These are phyloP conservation scores for Dicentrarchus labrax DNA, from an alignment of 2,113 vertebrate genomes.

Conservation along the genomic window DNA sequence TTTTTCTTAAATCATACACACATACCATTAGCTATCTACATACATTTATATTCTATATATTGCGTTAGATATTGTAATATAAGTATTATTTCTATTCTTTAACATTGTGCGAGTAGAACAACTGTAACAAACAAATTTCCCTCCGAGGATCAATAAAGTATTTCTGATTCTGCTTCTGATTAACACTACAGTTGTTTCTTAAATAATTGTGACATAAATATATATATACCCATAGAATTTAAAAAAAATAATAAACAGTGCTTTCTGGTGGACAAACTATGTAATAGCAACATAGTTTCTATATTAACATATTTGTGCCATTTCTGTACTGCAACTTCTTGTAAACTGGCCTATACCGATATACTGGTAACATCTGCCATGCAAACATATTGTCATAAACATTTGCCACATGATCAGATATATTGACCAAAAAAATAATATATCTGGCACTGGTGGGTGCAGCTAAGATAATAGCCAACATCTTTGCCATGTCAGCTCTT, in stretches of 20 bases:
- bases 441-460: background rate
- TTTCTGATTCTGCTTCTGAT: background rate
- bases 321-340: background rate
- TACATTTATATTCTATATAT: no score
- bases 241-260: background rate
- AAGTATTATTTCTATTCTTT: no score
- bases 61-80: no score
- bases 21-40: background rate
- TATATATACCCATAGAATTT: background rate
- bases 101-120: no score
- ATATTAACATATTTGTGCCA: background rate
- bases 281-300: background rate
- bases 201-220: background rate
- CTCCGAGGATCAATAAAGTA: no score
- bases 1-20: background rate
- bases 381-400: background rate
- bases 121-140: no score
- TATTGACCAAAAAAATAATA: background rate
- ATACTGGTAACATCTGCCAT: background rate
- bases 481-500: background rate
- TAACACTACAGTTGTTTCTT: background rate
- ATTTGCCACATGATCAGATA: background rate
- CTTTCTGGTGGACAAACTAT: slow-evolving; percentile 3
- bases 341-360: background rate
- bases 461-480: background rate